Evolutionary conservation across 2,797 vertebrate species (phyloP).

Genomic region (Oryzias dopingdopingensis): DNA sequence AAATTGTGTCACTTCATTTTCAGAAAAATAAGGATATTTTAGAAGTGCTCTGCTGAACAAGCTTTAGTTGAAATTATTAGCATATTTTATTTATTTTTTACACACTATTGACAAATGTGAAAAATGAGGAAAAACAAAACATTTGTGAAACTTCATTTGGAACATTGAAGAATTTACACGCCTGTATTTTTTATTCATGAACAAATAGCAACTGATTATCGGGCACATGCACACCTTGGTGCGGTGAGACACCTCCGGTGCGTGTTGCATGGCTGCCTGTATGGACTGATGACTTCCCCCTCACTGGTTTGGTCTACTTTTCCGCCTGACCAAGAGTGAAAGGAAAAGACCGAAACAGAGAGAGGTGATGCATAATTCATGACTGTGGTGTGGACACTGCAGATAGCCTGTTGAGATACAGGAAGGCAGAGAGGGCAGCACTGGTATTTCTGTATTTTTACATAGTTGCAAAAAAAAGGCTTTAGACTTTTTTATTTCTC

Average conservation of each 20-base stretch:
- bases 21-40: too few species aligned
- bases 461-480: background rate
- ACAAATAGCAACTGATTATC: slow-evolving; percentile 29
- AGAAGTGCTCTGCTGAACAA: too few species aligned
- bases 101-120: too few species aligned
- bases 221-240: slow-evolving; percentile 18
- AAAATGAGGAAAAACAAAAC: too few species aligned
- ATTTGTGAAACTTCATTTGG: too few species aligned
- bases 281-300: slow-evolving; percentile 48
- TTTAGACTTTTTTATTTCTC: background rate
- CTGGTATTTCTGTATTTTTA: background rate
- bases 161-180: background rate
- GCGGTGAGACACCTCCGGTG: slow-evolving; percentile 21
- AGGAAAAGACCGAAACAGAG: slow-evolving; percentile 35
- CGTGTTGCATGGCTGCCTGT: slow-evolving; percentile 23
- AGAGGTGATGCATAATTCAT: slow-evolving; percentile 65
- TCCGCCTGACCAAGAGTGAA: slow-evolving; percentile 54
- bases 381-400: slow-evolving; percentile 41
- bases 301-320: slow-evolving; percentile 44
- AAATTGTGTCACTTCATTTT: too few species aligned
- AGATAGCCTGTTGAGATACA: slow-evolving; percentile 22
- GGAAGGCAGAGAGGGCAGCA: slow-evolving; percentile 6
- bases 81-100: too few species aligned
- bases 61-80: too few species aligned
- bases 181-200: background rate